Evolutionary conservation across 2,888 invertebrate species (phyloP), one percentile per base, ranked within the genome.

Genomic region (Phaonia tiefii): DNA sequence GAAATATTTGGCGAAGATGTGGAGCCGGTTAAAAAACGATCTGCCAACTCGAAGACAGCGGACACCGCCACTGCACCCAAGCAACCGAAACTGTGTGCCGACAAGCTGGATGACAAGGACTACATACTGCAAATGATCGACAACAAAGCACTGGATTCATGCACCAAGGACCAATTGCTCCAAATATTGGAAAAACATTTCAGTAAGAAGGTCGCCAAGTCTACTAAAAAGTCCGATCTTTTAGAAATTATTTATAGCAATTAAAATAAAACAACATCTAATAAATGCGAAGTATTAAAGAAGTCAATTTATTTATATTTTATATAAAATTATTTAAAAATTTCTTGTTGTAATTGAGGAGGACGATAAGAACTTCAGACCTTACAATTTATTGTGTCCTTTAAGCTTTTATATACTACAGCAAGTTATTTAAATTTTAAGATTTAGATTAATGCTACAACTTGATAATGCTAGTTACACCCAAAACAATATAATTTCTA

Each of bases 1-100:
- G 73, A 83, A 10, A 69, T 87, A 10, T 90, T 90, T 78, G 88
- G 84, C 0, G 37, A 77, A 2, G 89, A 88, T 66, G 51, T 63
- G 0, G 85, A 84, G 10, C 72, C 67, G 4, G 79, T 74, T 0
- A 75, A 85, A 1, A 87, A 87, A 39, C 88, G 89, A 39, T 78
- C 87, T 2, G n/a, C 84, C 0, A 22, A 46, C 1, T 5, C 31
- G 1, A 22, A 69, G 0, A 79, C 58, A 1, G 84, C 71, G 0
- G 80, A 51, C 2, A 76, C 69, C 4, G 44, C 65, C 17, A 77
- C 67, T 22, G 79, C 78, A 0, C 39, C 86, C 0, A 90, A 90
- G 66, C 58, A 86, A 63, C 37, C 85, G 0, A 90, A 88, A 81
- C 74, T 86, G 7, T 75, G 84, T 5, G 79, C 82, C 4, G 75